phyloP scores from a whole-genome alignment of 2,888 invertebrate species.

The Meandrusa payeni region DNA sequence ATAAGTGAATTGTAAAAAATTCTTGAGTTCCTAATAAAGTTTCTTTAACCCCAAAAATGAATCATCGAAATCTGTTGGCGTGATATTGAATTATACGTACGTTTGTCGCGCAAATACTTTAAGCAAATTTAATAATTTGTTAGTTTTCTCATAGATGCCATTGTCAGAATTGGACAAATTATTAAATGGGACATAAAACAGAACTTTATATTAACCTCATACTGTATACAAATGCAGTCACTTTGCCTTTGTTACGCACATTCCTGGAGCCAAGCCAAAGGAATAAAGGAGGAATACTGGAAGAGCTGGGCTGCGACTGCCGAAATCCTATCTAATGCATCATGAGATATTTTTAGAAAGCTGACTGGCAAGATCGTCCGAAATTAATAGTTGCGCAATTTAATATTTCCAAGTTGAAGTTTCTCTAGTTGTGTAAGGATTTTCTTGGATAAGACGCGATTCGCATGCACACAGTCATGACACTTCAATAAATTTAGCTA shows the following conservation, averaged over 20 bases:
- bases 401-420: conserved; percentile 8
- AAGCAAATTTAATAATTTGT: no score
- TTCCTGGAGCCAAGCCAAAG: conserved; percentile 21
- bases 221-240: conserved; percentile 11
- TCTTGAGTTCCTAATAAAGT: no score
- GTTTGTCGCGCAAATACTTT: no score
- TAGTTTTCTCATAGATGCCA: no score
- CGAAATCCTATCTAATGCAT: conserved; percentile 19
- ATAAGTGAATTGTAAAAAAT: no score
- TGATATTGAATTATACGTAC: no score
- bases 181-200: no score
- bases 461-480: conserved; percentile 1
- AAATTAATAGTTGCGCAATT: conserved; percentile 17
- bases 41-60: no score
- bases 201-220: no score
- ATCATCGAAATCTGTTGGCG: no score
- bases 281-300: conserved; percentile 3
- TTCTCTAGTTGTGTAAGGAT: neutral
- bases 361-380: conserved; percentile 10
- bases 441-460: neutral
- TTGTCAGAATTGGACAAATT: no score
- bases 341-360: conserved; percentile 17
- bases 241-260: conserved; percentile 1
- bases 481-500: neutral
- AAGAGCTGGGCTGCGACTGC: conserved; percentile 9